These are phyloP conservation scores for Actinia tenebrosa DNA, from an alignment of 64 coral and sea anemone species.

Conservation along the genomic window DNA sequence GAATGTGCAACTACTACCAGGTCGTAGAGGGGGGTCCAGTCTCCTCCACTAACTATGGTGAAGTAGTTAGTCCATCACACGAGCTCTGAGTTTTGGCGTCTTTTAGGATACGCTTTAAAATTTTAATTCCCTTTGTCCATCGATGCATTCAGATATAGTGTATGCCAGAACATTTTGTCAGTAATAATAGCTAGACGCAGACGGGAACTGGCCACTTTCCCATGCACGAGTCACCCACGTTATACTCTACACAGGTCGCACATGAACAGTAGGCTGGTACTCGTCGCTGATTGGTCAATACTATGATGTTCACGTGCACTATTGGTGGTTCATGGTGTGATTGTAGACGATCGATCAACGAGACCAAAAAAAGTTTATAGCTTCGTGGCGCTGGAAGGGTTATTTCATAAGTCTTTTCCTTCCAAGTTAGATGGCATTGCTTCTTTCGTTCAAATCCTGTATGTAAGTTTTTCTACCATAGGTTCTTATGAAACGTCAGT, in stretches of 20 bases:
- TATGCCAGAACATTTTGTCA: neutral
- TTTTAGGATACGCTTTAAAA: too few species aligned
- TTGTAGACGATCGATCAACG: neutral
- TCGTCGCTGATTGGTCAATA: slow-evolving; percentile 18
- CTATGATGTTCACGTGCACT: slow-evolving; percentile 6
- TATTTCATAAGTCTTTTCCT: neutral
- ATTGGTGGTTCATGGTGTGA: neutral
- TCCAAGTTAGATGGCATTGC: neutral
- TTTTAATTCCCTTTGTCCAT: too few species aligned
- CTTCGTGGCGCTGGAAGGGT: neutral
- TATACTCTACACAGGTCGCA: neutral
- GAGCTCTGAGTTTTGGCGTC: too few species aligned
- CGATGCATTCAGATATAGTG: too few species aligned
- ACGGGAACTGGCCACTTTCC: neutral
- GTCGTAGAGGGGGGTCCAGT: too few species aligned
- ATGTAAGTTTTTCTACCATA: neutral
- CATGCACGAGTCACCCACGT: too few species aligned
- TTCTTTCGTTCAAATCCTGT: neutral
- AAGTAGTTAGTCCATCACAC: too few species aligned
- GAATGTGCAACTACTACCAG: too few species aligned
- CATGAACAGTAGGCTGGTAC: slow-evolving; percentile 11
- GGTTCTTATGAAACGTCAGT: neutral
- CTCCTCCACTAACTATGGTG: too few species aligned
- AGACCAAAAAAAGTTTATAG: neutral
- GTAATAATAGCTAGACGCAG: too few species aligned